Evolutionary conservation across 2,888 invertebrate genomes (phyloP).

Genomic region (Agrypnus murinus): DNA sequence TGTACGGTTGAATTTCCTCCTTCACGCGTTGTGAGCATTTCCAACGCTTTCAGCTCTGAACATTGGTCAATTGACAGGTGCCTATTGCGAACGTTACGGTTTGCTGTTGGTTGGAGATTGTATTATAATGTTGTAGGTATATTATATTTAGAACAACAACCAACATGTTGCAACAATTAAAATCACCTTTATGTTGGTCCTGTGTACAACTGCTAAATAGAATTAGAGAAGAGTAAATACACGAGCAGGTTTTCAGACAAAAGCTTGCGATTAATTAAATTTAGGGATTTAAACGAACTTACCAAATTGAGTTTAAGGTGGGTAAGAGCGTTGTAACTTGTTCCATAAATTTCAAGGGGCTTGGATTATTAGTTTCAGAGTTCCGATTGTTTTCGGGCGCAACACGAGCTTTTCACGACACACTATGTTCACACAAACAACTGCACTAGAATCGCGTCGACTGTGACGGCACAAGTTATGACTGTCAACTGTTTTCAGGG

Average conservation of each 20-base stretch:
- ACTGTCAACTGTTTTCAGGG: slow-evolving; percentile 54
- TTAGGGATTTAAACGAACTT: slow-evolving; percentile 48
- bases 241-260: slow-evolving; percentile 31
- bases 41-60: not conserved
- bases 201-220: slow-evolving; percentile 20
- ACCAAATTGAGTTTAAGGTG: slow-evolving; percentile 53
- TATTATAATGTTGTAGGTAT: not conserved
- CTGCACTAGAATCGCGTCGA: slow-evolving; percentile 42
- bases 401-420: slow-evolving; percentile 40
- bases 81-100: not conserved
- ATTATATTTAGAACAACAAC: not conserved
- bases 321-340: slow-evolving; percentile 45
- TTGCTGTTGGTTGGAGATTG: not conserved
- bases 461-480: slow-evolving; percentile 49
- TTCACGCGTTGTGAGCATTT: not conserved
- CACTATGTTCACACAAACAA: slow-evolving; percentile 48
- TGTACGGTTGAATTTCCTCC: not conserved
- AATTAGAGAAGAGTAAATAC: slow-evolving; percentile 38
- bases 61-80: slow-evolving; percentile 10
- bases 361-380: slow-evolving; percentile 49
- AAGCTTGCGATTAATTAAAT: slow-evolving; percentile 52
- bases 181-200: not conserved
- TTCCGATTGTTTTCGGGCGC: slow-evolving; percentile 44
- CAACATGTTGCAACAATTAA: slow-evolving; percentile 2
- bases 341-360: slow-evolving; percentile 50